Base-by-base conservation (phyloP, 2,888 invertebrate genomes). In the Catocala sponsa region DNA sequence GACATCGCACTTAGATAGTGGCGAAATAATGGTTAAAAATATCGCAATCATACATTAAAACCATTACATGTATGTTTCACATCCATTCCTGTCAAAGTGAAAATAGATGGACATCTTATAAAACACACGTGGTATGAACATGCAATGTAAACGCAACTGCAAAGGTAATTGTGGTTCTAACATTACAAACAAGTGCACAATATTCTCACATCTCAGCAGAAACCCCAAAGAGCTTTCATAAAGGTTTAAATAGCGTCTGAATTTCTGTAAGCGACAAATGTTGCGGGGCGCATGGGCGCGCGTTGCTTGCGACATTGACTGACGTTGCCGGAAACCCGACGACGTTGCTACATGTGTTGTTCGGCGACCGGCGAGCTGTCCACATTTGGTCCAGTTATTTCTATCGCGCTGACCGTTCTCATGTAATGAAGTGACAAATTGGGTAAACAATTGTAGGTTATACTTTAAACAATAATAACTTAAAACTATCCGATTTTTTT, bases 261-360 rank as follows among this genome's bases (percentile, higher is more conserved):
- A 61, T 61, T 59, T 59, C 52, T 47, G 41, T 33, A 42, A 11
- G 41, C 41, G 59, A 59, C 47, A 47, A 47, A 59, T 59, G 59
- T 41, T 48, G 47, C 13, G 10, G n/a, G 13, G 41, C 25, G 35
- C 9, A 9, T 38, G 9, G 35, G 35, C 12, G 43, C 35, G 42
- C 12, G 59, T 49, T 42, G 44, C 43, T 25, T 2, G 46, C 44
- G 50, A 60, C 60, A 11, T 55, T 60, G 60, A 60, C 43, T 53
- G 56, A 57, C 62, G 53, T 53, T 53, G 52, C 43, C 53, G 46
- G 58, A 55, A 63, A 49, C 50, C 49, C 6, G 32, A 42, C 25
- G 15, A 50, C 35, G 13, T 49, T 32, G 43, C 13, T 33, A 61
- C 47, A 54, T 32, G 43, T 35, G 56, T 52, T 52, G 33, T 46